Evolutionary conservation across 2,888 invertebrate species (phyloP).

Genomic region (Pheosia gnoma): DNA sequence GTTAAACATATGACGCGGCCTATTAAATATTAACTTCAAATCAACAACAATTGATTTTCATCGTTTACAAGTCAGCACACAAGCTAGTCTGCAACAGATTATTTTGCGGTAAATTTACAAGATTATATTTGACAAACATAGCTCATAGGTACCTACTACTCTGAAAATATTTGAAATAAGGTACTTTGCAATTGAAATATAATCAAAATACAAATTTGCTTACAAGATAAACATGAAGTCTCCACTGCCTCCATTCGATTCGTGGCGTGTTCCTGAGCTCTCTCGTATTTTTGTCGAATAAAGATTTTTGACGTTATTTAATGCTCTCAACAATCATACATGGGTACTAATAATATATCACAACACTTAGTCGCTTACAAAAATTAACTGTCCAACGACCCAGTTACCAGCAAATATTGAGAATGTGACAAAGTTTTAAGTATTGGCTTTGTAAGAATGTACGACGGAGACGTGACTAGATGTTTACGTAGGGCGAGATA

Average conservation of each 20-base stretch:
- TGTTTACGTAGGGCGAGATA: slow-evolving; percentile 60
- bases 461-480: slow-evolving; percentile 47
- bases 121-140: too few relatives aligned
- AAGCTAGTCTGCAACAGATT: too few relatives aligned
- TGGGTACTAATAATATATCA: slow-evolving; percentile 26
- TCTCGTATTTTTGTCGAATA: slow-evolving; percentile 18
- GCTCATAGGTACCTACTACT: too few relatives aligned
- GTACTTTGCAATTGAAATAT: not conserved
- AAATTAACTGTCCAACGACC: slow-evolving; percentile 45
- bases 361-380: slow-evolving; percentile 32
- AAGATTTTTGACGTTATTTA: not conserved
- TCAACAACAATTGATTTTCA: slow-evolving; percentile 27
- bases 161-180: too few relatives aligned
- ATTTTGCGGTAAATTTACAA: too few relatives aligned
- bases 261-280: slow-evolving; percentile 20
- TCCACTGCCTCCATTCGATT: slow-evolving; percentile 54
- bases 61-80: not conserved
- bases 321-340: slow-evolving; percentile 11
- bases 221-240: slow-evolving; percentile 53
- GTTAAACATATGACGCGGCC: slow-evolving; percentile 62
- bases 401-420: slow-evolving; percentile 62
- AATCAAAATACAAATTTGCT: slow-evolving; percentile 34
- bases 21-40: slow-evolving; percentile 31
- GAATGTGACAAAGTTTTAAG: slow-evolving; percentile 48
- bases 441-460: slow-evolving; percentile 39